phyloP scores from a whole-genome alignment of 2,888 invertebrate species.

The Syrphus vitripennis region DNA sequence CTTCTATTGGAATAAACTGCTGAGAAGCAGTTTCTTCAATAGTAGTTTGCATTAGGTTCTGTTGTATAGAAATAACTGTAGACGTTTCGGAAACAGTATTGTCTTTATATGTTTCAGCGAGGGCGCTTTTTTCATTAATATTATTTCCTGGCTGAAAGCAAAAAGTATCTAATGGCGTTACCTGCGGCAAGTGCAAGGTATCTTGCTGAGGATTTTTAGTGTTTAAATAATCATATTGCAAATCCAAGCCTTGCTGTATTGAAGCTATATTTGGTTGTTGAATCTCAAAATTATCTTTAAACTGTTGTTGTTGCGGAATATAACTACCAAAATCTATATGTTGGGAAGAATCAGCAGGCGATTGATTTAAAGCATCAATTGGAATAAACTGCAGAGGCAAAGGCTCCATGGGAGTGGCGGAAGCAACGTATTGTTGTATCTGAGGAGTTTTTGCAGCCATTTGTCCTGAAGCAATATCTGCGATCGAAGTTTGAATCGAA shows the following conservation, averaged over 20 bases:
- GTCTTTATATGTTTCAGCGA: too few species aligned
- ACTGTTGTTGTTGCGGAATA: not conserved
- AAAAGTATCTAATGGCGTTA: too few species aligned
- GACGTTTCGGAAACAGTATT: too few species aligned
- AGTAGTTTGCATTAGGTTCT: too few species aligned
- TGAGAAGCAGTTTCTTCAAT: too few species aligned
- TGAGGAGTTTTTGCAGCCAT: not conserved
- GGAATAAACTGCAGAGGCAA: not conserved
- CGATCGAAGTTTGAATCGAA: not conserved
- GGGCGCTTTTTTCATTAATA: too few species aligned
- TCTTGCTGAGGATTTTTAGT: not conserved
- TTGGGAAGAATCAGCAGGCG: not conserved
- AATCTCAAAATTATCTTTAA: not conserved
- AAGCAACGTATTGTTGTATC: not conserved
- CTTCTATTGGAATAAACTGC: not conserved
- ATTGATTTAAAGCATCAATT: not conserved
- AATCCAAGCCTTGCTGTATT: not conserved
- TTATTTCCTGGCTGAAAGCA: too few species aligned
- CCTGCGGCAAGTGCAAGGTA: too few species aligned
- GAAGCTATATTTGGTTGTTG: not conserved
- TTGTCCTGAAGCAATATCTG: not conserved
- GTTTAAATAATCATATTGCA: not conserved
- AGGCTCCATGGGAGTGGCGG: not conserved
- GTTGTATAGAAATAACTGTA: too few species aligned
- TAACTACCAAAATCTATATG: not conserved